phyloP scores from a whole-genome alignment of 2,113 vertebrate genomes.

The pig (Sus scrofa) region T2T-Sscrofa CM000819.6:92173501-92174000 shows the following conservation, averaged over 20 bases:
- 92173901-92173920: conserved; percentile 4
- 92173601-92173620: not conserved
- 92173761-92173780: conserved; percentile 42
- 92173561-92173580: not conserved
- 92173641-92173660: conserved; percentile 6
- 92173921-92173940: conserved; percentile 2
- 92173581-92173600: not conserved
- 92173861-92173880: not conserved
- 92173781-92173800: conserved; percentile 57
- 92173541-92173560: conserved; percentile 27
- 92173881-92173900: not conserved
- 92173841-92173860: not conserved
- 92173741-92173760: conserved; percentile 54
- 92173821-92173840: conserved; percentile 48
- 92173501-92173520: not conserved
- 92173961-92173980: not conserved
- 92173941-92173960: conserved; percentile 2
- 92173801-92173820: conserved; percentile 71
- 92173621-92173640: not conserved
- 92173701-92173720: conserved; percentile 64
- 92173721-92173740: conserved; percentile 54
- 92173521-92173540: not conserved
- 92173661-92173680: not conserved
- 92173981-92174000: not conserved
- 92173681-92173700: not conserved